A percentile compares a stretch with the other conserved stretches of the same genome.
phyloP scores from a whole-genome alignment of 37 sponge, comb jelly and placozoan species.

The Aphrocallistes beatrix region DNA sequence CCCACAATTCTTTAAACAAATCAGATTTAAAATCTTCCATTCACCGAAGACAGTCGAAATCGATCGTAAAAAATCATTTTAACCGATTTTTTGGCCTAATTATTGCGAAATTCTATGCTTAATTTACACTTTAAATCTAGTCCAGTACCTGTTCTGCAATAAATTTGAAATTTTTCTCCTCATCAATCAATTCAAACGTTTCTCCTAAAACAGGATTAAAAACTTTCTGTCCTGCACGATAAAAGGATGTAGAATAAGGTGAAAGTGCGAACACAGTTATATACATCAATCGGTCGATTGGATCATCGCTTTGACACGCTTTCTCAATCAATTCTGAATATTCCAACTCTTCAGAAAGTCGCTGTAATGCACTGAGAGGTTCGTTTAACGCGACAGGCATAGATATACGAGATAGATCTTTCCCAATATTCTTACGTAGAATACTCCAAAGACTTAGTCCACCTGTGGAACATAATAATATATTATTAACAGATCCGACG shows the following conservation, averaged over 20 bases:
- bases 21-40: too few species aligned
- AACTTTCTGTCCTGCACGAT: constrained; percentile 48
- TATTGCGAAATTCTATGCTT: too few species aligned
- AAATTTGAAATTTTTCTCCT: constrained; percentile 60
- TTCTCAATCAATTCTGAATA: constrained; percentile 51
- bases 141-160: constrained; percentile 71
- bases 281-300: constrained; percentile 52
- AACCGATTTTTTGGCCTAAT: too few species aligned
- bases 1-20: too few species aligned
- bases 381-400: constrained; percentile 80
- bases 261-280: constrained; percentile 61
- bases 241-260: constrained; percentile 24
- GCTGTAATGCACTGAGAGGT: constrained; percentile 66
- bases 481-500: too few species aligned
- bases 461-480: too few species aligned
- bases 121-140: too few species aligned
- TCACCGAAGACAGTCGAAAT: too few species aligned
- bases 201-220: constrained; percentile 69
- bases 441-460: constrained; percentile 58
- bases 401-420: constrained; percentile 63
- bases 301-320: constrained; percentile 34
- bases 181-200: constrained; percentile 42
- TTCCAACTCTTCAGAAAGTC: constrained; percentile 70
- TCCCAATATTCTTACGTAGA: constrained; percentile 68
- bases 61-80: too few species aligned